A percentile compares a stretch with the other conserved stretches of the same genome.
Conservation (phyloP, 2,113 vertebrate genomes). For the Eubucco bourcierii region DNA sequence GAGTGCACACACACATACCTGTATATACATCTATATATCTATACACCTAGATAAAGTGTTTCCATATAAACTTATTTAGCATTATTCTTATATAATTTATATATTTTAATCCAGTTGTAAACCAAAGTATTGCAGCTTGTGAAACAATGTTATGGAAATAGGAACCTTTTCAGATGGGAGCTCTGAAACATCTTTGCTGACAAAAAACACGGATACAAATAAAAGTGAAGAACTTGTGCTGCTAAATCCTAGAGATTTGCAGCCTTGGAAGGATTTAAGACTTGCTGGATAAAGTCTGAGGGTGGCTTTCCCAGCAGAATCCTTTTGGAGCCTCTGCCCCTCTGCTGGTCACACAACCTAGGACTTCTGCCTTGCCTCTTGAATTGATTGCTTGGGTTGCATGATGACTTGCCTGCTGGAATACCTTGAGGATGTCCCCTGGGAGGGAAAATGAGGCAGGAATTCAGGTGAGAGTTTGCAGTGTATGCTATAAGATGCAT, state of each 20-base stretch:
- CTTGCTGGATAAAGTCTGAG: neutral
- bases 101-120: constrained; percentile 62
- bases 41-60: constrained; percentile 22
- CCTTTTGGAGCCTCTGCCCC: neutral
- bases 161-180: neutral
- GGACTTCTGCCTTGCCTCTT: neutral
- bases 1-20: constrained; percentile 60
- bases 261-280: neutral
- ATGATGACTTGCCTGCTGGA: neutral
- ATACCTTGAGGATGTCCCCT: neutral
- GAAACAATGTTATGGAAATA: neutral
- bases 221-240: neutral
- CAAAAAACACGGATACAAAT: rapidly evolving
- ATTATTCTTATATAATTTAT: constrained; percentile 64
- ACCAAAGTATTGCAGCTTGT: constrained; percentile 63
- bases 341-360: neutral
- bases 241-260: neutral
- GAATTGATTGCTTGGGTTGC: neutral
- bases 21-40: constrained; percentile 52
- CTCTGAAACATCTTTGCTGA: neutral
- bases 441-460: neutral
- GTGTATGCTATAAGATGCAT: neutral
- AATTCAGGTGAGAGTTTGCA: neutral
- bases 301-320: neutral
- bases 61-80: constrained; percentile 49